Evolutionary conservation across 2,888 invertebrate species (phyloP).

Genomic region (Corbicula japonica): DNA sequence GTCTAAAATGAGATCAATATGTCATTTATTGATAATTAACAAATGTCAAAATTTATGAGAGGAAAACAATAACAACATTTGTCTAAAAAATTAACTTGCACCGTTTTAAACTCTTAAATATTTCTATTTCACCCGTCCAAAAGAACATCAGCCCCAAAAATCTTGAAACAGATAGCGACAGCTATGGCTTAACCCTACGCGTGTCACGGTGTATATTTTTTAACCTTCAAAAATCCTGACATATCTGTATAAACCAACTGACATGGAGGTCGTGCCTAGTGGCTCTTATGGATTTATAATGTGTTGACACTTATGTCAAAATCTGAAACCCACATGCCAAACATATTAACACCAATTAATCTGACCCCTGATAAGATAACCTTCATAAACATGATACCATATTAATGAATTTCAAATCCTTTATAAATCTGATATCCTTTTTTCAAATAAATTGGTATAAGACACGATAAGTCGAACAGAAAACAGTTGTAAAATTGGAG

Average conservation of each 20-base stretch:
- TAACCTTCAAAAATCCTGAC: conserved; percentile 7
- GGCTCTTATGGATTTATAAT: conserved; percentile 43
- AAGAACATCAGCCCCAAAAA: no score
- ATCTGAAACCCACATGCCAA: conserved; percentile 54
- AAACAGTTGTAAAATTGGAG: no score
- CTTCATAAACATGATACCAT: conserved; percentile 12
- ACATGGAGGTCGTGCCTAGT: conserved; percentile 24
- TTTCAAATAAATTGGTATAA: not conserved
- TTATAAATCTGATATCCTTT: not conserved
- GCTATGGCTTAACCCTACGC: conserved; percentile 5
- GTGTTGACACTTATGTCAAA: conserved; percentile 62
- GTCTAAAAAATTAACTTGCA: no score
- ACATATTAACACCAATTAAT: conserved; percentile 12
- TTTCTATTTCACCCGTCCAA: no score
- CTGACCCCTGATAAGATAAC: conserved; percentile 14
- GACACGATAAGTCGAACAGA: conserved; percentile 11
- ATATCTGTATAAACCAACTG: not conserved
- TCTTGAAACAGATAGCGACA: conserved; percentile 1
- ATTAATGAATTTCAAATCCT: conserved; percentile 7
- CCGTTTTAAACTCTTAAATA: no score
- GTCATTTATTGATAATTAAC: no score
- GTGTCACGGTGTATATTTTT: conserved; percentile 12
- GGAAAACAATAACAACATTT: no score
- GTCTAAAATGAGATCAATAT: no score
- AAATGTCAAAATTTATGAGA: no score